Evolutionary conservation across 2,888 invertebrate genomes (phyloP), one percentile per base, ranked within the genome.

Genomic region (Thera britannica): DNA sequence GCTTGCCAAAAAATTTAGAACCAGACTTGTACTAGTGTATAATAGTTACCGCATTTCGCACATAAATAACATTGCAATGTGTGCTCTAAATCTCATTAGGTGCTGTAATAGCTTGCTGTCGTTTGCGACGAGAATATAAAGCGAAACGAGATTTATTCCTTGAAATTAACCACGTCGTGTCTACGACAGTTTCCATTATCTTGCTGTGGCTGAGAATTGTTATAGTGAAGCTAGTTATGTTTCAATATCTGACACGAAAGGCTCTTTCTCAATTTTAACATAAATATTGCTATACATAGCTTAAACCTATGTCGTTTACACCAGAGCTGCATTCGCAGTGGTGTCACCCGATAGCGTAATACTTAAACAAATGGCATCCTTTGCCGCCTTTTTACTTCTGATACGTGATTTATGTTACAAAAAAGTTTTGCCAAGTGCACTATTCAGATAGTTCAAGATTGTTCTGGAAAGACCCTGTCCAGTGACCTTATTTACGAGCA

Each of bases 11-110:
- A 46, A 46, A 9, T 9, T 34, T 34, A 9, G 8, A 8, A 41
- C 36, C 38, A 38, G 12, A 11, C 8, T 51, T n/a, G n/a, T 48
- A 6, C 55, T 35, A 11, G 75, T 73, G 75, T 71, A 77, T 75
- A 78, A 23, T 76, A 79, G 78, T 80, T 83, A 79, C 83, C 85
- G 83, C 85, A 84, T 84, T 84, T 83, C 82, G 80, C 83, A 85
- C 89, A 90, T 90, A 90, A 91, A 90, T 92, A 91, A 91, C 90
- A 87, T 90, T 89, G 89, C 90, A 35, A 91, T 92, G 89, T 91
- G 85, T 88, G 88, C 87, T 91, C 88, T 90, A 90, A 90, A 92
- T 91, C 90, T 92, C 90, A 91, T 92, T 90, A 90, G 85, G 86
- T 84, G 84, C 87, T 87, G 86, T 90, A 89, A 90, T 91, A 90